phyloP scores from a whole-genome alignment of 2,797 vertebrate genomes.

The Tiaroga cobitis region DNA sequence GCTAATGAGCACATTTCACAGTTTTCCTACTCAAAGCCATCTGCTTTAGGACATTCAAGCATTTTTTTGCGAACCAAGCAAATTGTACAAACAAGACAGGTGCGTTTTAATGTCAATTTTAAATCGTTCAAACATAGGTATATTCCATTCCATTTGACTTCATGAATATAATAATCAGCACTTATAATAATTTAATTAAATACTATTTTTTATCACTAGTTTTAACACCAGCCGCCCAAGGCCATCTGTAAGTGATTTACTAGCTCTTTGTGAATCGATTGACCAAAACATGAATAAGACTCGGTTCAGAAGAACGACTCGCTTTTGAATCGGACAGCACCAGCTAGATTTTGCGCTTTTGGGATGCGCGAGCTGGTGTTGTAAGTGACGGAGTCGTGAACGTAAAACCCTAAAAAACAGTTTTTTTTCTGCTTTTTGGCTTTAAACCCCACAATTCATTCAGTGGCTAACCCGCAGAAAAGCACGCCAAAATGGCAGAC shows the following conservation, averaged over 20 bases:
- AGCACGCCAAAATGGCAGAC: constrained; percentile 55
- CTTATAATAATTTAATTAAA: background rate
- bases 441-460: background rate
- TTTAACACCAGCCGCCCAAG: background rate
- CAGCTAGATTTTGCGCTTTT: constrained; percentile 15
- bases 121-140: background rate
- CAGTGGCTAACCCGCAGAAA: constrained; percentile 3
- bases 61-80: background rate
- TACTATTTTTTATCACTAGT: background rate
- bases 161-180: background rate
- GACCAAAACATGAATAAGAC: background rate
- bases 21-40: background rate
- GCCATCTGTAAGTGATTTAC: background rate
- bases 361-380: constrained; percentile 32
- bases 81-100: background rate
- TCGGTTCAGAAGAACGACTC: constrained; percentile 22
- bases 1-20: background rate
- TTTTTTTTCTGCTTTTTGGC: background rate
- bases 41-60: background rate
- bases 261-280: background rate
- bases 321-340: background rate
- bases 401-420: background rate
- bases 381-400: background rate
- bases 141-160: background rate
- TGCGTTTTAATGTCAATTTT: background rate